Percentiles rank a stretch among this genome's conserved stretches.
phyloP scores from a whole-genome alignment of 2,888 invertebrate genomes.

The Girardia tigrina region DNA sequence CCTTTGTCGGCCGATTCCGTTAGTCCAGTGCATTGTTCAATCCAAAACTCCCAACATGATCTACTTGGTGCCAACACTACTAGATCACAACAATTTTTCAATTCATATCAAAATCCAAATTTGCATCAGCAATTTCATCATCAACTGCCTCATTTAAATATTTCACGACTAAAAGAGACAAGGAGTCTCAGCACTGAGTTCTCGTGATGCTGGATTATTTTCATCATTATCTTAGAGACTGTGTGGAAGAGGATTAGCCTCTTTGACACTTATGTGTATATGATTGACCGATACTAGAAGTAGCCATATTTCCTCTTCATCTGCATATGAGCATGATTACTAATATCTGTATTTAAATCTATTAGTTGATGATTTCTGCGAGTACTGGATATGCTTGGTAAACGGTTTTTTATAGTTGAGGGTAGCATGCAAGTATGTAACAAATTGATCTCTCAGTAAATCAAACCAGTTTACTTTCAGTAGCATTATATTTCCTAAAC shows the following conservation, averaged over 20 bases:
- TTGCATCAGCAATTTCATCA: background rate
- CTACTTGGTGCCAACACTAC: constrained; percentile 10
- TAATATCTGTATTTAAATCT: constrained; percentile 9
- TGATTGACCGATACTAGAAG: constrained; percentile 11
- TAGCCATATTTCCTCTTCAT: constrained; percentile 23
- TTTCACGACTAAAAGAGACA: background rate
- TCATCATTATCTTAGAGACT: background rate
- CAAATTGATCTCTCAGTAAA: background rate
- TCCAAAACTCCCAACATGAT: constrained; percentile 14
- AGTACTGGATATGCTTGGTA: constrained; percentile 15
- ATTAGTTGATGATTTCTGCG: background rate
- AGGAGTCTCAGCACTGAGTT: constrained; percentile 7
- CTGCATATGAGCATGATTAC: constrained; percentile 18
- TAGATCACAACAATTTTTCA: background rate
- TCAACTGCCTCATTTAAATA: constrained; percentile 13
- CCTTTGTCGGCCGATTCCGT: background rate
- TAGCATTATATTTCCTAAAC: constrained; percentile 16
- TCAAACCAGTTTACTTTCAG: constrained; percentile 16
- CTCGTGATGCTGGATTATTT: background rate
- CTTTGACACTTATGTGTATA: background rate
- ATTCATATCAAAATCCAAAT: background rate
- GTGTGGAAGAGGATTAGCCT: background rate
- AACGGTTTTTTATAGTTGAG: constrained; percentile 3
- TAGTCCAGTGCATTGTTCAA: background rate
- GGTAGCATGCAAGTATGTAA: constrained; percentile 20